phyloP scores from a whole-genome alignment of 2,797 vertebrate species.

The Valencia hispanica region DNA sequence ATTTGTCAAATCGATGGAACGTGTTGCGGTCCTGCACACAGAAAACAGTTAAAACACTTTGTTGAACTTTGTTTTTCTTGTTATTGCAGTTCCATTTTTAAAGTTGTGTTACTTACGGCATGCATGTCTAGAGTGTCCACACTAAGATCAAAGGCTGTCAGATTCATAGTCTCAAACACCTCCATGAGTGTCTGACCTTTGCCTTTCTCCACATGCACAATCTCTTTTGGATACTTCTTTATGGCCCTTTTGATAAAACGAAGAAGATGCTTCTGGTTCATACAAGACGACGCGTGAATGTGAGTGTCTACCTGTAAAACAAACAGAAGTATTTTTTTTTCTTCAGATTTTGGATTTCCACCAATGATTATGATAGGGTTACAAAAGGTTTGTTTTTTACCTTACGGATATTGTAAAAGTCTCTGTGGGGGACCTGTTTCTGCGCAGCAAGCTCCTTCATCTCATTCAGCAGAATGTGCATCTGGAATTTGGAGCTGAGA shows the following conservation, averaged over 20 bases:
- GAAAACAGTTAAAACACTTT: not conserved
- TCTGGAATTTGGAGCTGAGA: constrained; percentile 97
- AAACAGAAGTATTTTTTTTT: no score
- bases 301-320: constrained; percentile 92
- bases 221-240: constrained; percentile 93
- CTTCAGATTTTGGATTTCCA: no score
- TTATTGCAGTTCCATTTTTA: not conserved
- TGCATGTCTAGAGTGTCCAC: constrained; percentile 97
- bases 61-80: no score
- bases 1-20: constrained; percentile 98
- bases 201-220: constrained; percentile 90
- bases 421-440: constrained; percentile 95
- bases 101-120: constrained; percentile 80
- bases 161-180: constrained; percentile 95
- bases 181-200: constrained; percentile 94
- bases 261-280: constrained; percentile 98
- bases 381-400: constrained; percentile 70
- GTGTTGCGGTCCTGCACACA: constrained; percentile 92
- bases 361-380: constrained; percentile 10
- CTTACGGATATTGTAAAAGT: constrained; percentile 99
- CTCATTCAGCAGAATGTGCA: constrained; percentile 96
- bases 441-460: constrained; percentile 97
- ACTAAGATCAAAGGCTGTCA: constrained; percentile 95
- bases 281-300: constrained; percentile 96
- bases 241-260: constrained; percentile 96